Percentiles rank a stretch among this genome's conserved stretches.
Conservation (phyloP, 2,113 vertebrate species). For the Mustela nigripes region DNA sequence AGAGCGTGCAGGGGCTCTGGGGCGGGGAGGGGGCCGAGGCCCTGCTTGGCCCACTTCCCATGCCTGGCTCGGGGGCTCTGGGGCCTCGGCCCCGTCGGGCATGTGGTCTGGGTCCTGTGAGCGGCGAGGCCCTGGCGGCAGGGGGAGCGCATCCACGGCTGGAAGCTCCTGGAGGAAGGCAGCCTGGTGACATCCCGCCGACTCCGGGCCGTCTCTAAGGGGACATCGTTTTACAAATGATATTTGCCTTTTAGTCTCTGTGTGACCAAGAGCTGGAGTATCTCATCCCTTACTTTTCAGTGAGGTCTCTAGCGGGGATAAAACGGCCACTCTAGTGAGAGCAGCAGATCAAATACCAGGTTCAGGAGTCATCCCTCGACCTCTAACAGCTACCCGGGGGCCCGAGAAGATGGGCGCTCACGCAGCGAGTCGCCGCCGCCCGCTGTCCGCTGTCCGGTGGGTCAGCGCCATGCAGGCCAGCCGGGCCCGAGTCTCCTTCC, state of each 20-base stretch:
- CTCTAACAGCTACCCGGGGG: not conserved
- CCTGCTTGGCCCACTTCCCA: not conserved
- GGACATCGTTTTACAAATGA: not conserved
- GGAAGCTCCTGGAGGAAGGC: not conserved
- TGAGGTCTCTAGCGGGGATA: not conserved
- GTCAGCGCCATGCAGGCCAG: too few species aligned
- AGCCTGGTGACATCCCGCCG: fast-evolving
- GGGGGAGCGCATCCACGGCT: not conserved
- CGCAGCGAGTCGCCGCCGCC: not conserved
- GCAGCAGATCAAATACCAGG: too few species aligned
- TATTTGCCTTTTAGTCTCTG: not conserved
- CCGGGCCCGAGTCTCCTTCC: not conserved
- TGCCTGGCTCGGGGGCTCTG: not conserved
- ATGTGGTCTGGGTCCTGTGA: too few species aligned
- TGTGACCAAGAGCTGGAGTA: not conserved
- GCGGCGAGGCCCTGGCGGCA: fast-evolving
- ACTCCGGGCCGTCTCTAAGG: not conserved
- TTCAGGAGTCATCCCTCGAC: fast-evolving
- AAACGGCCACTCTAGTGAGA: not conserved
- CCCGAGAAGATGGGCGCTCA: not conserved
- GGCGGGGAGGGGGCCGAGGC: not conserved
- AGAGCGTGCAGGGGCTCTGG: not conserved
- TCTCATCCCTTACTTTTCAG: not conserved
- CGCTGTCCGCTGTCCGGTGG: not conserved
- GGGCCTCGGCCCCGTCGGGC: not conserved